These are phyloP conservation scores for Chrosomus eos DNA, from an alignment of 2,797 vertebrate species.

Conservation along the genomic window DNA sequence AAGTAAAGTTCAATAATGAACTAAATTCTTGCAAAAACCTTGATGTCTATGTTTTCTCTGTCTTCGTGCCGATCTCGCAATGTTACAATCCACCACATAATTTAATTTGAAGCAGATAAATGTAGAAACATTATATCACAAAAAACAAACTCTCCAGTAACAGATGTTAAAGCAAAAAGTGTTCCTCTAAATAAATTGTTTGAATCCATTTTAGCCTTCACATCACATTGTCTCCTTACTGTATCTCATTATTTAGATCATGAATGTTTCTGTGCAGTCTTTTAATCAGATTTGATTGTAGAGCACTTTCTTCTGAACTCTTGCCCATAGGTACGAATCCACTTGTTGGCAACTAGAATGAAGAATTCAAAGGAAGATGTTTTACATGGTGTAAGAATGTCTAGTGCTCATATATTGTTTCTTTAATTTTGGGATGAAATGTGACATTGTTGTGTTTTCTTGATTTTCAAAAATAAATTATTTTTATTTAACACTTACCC, in stretches of 20 bases:
- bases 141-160: background rate
- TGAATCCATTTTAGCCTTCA: background rate
- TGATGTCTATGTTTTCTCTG: background rate
- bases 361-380: background rate
- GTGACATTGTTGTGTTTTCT: background rate
- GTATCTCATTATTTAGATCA: background rate
- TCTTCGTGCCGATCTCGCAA: background rate
- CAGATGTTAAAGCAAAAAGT: background rate
- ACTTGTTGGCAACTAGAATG: slow-evolving; percentile 64
- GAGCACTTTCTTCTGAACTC: slow-evolving; percentile 62
- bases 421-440: background rate
- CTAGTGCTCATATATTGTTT: background rate
- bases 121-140: background rate
- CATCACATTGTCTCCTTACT: background rate
- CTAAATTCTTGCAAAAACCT: background rate
- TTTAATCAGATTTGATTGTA: slow-evolving; percentile 48
- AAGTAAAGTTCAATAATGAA: background rate
- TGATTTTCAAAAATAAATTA: background rate
- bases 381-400: background rate
- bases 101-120: background rate
- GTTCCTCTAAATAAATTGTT: background rate
- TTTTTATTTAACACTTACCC: slow-evolving; percentile 48
- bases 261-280: background rate
- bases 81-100: background rate
- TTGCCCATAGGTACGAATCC: slow-evolving; percentile 58